A percentile compares a stretch with the other conserved stretches of the same genome.
Conservation (phyloP, 2,888 invertebrate species). For the Mesoligia furuncula region DNA sequence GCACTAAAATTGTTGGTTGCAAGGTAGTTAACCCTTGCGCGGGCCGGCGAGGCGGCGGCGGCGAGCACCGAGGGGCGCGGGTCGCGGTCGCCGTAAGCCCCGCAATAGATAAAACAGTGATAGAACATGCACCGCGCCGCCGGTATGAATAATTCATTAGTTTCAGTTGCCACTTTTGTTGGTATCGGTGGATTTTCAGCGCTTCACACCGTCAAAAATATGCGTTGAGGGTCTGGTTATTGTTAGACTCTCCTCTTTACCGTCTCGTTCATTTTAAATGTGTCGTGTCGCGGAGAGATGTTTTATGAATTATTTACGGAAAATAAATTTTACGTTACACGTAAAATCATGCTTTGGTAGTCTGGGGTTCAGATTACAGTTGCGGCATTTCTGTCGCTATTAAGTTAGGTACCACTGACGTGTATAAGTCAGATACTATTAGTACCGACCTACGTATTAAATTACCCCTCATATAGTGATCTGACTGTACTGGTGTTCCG, state of each 20-base stretch:
- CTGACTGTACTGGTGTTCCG: not conserved
- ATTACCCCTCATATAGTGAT: not conserved
- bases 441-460: not conserved
- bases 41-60: slow-evolving; percentile 69
- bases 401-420: not conserved
- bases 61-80: slow-evolving; percentile 73
- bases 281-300: slow-evolving; percentile 66
- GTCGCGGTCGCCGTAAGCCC: slow-evolving; percentile 81
- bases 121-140: slow-evolving; percentile 91
- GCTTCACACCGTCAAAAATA: slow-evolving; percentile 88
- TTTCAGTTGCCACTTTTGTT: slow-evolving; percentile 90
- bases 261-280: slow-evolving; percentile 80
- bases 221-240: slow-evolving; percentile 87
- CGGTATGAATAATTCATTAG: slow-evolving; percentile 90
- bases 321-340: slow-evolving; percentile 61
- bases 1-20: slow-evolving; percentile 87
- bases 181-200: slow-evolving; percentile 90
- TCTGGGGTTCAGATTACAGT: slow-evolving; percentile 24
- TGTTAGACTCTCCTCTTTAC: slow-evolving; percentile 83
- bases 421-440: not conserved
- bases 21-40: slow-evolving; percentile 89
- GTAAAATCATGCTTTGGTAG: slow-evolving; percentile 39
- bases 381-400: slow-evolving; percentile 2
- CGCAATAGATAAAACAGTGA: slow-evolving; percentile 91
- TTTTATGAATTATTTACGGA: slow-evolving; percentile 73